Conservation (phyloP, 1,140 invertebrate genomes). For the Leptopilina boulardi region DNA sequence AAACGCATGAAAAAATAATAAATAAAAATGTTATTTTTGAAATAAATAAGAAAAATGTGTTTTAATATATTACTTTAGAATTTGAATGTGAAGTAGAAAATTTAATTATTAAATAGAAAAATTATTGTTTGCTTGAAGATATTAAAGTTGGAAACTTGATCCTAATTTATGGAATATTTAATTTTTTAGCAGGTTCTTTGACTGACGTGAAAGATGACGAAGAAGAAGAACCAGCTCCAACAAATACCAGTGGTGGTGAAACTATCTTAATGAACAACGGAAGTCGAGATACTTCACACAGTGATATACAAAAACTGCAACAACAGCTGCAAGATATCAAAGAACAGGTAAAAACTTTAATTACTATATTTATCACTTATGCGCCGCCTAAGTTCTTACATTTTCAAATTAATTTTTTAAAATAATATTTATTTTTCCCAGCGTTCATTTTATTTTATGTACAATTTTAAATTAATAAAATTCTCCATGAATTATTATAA, state of each 20-base stretch:
- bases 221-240: slow-evolving; percentile 70
- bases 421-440: no score
- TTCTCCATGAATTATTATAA: no score
- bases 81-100: no score
- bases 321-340: slow-evolving; percentile 98
- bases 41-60: no score
- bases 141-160: not conserved
- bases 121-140: not conserved
- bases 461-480: no score
- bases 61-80: no score
- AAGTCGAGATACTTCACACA: slow-evolving; percentile 82
- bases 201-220: slow-evolving; percentile 70
- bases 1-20: no score
- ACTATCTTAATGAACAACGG: slow-evolving; percentile 89
- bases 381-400: no score
- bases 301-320: slow-evolving; percentile 94
- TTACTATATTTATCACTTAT: not conserved
- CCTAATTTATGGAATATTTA: not conserved
- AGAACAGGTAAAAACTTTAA: slow-evolving; percentile 85
- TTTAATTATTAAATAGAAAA: no score
- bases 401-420: no score
- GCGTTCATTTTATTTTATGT: no score
- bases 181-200: slow-evolving; percentile 22
- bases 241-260: slow-evolving; percentile 62
- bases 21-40: no score